phyloP scores from a whole-genome alignment of 2,888 invertebrate species.

The Sminthurides aquaticus region DNA sequence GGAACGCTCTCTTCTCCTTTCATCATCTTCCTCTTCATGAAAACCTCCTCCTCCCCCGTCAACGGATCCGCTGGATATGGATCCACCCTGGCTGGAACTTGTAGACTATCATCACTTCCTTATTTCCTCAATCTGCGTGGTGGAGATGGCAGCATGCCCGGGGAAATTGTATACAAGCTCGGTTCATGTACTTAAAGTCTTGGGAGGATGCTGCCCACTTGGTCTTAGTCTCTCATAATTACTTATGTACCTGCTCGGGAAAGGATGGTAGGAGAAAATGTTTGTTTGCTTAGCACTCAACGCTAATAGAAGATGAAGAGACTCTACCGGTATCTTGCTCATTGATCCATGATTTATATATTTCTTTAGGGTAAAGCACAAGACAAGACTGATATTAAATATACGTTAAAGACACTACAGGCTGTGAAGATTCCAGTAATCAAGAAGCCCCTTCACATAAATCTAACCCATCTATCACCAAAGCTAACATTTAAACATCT shows the following conservation, averaged over 20 bases:
- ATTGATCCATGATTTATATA: not conserved
- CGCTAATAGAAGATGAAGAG: not conserved
- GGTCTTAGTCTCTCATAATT: not conserved
- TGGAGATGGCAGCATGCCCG: no score
- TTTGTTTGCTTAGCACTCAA: not conserved
- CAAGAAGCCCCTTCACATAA: not conserved
- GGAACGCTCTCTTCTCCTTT: not conserved
- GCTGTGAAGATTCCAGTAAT: not conserved
- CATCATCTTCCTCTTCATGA: not conserved
- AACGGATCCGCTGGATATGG: no score
- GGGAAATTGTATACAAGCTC: not conserved
- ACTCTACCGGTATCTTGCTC: not conserved
- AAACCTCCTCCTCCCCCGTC: not conserved
- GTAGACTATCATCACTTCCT: no score
- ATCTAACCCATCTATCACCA: not conserved
- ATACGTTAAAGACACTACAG: not conserved
- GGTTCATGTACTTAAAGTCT: not conserved
- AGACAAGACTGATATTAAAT: not conserved
- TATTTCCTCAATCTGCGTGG: no score
- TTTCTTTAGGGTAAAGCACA: not conserved
- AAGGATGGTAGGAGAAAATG: not conserved
- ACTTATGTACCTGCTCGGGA: not conserved
- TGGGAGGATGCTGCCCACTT: not conserved
- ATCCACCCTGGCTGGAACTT: no score
- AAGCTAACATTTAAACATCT: not conserved